phyloP scores from a whole-genome alignment of 2,113 vertebrate species.

The Zosterops hypoxanthus region DNA sequence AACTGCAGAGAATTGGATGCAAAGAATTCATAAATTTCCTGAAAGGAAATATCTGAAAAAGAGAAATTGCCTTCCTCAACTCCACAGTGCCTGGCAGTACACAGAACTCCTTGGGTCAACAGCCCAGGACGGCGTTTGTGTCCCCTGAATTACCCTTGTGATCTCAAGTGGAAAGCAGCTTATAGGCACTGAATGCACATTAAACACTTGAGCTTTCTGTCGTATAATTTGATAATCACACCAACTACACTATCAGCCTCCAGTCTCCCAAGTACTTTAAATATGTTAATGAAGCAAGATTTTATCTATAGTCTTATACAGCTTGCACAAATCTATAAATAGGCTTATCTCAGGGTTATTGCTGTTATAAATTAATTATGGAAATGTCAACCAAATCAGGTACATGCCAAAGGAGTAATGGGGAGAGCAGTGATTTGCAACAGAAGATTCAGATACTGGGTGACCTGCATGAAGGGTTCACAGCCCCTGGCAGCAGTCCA shows the following conservation, averaged over 20 bases:
- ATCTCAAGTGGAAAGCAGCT: slow-evolving; percentile 50
- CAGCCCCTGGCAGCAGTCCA: slow-evolving; percentile 77
- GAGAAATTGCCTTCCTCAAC: not conserved
- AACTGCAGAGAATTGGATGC: not conserved
- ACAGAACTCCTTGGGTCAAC: slow-evolving; percentile 31
- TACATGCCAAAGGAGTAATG: slow-evolving; percentile 77
- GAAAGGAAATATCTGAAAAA: not conserved
- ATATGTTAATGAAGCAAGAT: slow-evolving; percentile 73
- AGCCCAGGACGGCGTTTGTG: slow-evolving; percentile 2
- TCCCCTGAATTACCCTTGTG: slow-evolving; percentile 39
- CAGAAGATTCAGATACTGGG: slow-evolving; percentile 61
- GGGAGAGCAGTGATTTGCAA: slow-evolving; percentile 74
- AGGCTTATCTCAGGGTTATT: slow-evolving; percentile 76
- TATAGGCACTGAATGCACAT: not conserved
- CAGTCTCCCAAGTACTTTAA: slow-evolving; percentile 72
- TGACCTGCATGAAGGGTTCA: slow-evolving; percentile 75
- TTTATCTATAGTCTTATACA: slow-evolving; percentile 75
- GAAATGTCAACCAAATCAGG: slow-evolving; percentile 81
- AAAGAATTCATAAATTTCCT: slow-evolving; percentile 9
- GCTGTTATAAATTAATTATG: slow-evolving; percentile 80
- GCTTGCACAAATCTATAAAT: slow-evolving; percentile 78
- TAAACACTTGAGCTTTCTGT: slow-evolving; percentile 36
- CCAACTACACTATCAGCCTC: slow-evolving; percentile 48
- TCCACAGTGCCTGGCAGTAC: not conserved
- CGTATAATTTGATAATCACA: slow-evolving; percentile 59